Evolutionary conservation across 2,888 invertebrate species (phyloP), one percentile per base, ranked within the genome.

Genomic region (Harmothoe impar): DNA sequence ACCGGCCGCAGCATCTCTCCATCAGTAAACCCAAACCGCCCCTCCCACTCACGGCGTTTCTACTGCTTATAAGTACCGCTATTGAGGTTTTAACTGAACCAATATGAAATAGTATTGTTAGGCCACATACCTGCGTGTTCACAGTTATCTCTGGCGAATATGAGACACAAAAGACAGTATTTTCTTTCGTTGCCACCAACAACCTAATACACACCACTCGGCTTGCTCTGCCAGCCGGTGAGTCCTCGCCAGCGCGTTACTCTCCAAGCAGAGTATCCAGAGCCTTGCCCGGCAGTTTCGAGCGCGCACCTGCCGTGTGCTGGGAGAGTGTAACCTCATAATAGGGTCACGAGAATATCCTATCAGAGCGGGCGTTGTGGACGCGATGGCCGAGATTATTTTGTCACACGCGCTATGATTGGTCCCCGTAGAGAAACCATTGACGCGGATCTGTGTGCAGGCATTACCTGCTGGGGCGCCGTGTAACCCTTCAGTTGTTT

Each of bases 131-230:
- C 81, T 81, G 43, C 81, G 81, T 25, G 43, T 20, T 81, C 23
- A 25, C 31, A 35, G 35, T 25, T 17, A 43, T 81, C 35, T 25
- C 35, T 81, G 0, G 77, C 17, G 3, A 23, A 43, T 5, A 35
- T 33, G 35, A 23, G 43, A 43, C 0, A 81, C 35, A 10, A 81
- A 81, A 81, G 35, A 10, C 62, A 81, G 81, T 81, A 81, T 81
- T 81, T 81, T 81, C 43, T 25, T 43, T 33, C 81, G 81, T 81
- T 81, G 81, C 81, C 81, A 81, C 81, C 81, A 81, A 81, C 81
- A 81, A 81, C 81, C 81, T 43, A 23, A 43, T 72, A 81, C 35
- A 81, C 81, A 81, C 35, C 7, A 20, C 43, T 33, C 35, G 20
- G 20, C 43, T 33, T 43, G 20, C 81, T 23, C 12, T 35, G 81